Evolutionary conservation across 2,888 invertebrate species (phyloP).

Genomic region (Drosophila mulleri): DNA sequence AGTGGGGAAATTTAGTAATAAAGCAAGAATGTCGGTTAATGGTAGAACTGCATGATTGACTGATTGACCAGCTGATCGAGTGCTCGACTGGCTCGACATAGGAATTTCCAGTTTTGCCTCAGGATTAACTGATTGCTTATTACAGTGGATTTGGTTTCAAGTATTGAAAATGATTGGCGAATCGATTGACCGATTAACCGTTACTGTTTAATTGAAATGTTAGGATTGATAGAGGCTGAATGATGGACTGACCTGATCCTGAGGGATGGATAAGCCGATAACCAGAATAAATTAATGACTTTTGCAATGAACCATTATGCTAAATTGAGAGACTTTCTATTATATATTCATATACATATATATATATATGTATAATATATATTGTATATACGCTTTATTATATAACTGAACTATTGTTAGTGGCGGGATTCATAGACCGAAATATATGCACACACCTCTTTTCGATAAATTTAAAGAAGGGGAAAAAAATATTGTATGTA

Average conservation of each 20-base stretch:
- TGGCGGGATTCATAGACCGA: constrained; percentile 6
- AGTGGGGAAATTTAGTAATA: background rate
- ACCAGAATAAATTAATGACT: no score
- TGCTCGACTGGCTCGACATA: no score
- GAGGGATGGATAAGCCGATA: background rate
- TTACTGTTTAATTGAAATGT: no score
- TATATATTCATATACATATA: background rate
- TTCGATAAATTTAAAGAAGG: background rate
- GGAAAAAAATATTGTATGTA: background rate
- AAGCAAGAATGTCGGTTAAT: no score
- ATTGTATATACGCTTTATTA: background rate
- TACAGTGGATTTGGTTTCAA: no score
- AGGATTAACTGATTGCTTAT: no score
- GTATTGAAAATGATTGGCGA: no score
- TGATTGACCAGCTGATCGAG: background rate
- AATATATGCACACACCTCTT: constrained; percentile 1
- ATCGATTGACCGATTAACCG: no score
- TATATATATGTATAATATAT: background rate
- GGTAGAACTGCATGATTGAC: background rate
- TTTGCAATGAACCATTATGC: no score
- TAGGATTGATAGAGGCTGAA: no score
- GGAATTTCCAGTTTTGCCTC: no score
- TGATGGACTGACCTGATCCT: no score
- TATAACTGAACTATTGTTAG: background rate
- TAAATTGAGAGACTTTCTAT: background rate